Evolutionary conservation across 2,113 vertebrate species (phyloP).

Genomic region (Pimephales promelas): DNA sequence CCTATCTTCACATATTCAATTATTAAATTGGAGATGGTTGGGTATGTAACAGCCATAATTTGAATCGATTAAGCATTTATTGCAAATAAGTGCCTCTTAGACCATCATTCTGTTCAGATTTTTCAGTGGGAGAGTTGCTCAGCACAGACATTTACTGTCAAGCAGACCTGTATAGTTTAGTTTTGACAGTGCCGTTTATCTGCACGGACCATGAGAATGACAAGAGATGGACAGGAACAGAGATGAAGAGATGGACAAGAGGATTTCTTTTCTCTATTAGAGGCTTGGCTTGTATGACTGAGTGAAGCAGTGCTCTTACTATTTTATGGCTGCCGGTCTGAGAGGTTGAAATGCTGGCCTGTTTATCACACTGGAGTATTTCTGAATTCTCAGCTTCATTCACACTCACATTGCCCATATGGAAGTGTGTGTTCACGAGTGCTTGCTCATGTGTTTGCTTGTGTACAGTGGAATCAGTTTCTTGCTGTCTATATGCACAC

Average conservation of each 20-base stretch:
- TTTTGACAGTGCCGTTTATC: conserved; percentile 26
- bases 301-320: not conserved
- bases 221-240: not conserved
- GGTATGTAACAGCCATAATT: not conserved
- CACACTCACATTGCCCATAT: conserved; percentile 15
- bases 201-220: not conserved
- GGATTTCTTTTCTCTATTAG: not conserved
- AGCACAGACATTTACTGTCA: not conserved
- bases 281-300: not conserved
- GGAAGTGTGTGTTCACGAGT: not conserved
- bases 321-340: conserved; percentile 18
- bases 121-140: conserved; percentile 10
- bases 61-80: not conserved
- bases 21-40: not conserved
- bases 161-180: not conserved
- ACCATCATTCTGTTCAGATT: not conserved
- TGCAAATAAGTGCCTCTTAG: conserved; percentile 14
- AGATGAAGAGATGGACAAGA: not conserved
- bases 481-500: not conserved
- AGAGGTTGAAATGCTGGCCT: conserved; percentile 24
- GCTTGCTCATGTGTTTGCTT: conserved; percentile 13
- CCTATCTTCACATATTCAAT: not conserved
- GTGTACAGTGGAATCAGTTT: not conserved
- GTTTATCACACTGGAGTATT: not conserved
- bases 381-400: conserved; percentile 30